Evolutionary conservation across 2,888 invertebrate species (phyloP), one percentile per base, ranked within the genome.

Genomic region (Antheraea assamensis): DNA sequence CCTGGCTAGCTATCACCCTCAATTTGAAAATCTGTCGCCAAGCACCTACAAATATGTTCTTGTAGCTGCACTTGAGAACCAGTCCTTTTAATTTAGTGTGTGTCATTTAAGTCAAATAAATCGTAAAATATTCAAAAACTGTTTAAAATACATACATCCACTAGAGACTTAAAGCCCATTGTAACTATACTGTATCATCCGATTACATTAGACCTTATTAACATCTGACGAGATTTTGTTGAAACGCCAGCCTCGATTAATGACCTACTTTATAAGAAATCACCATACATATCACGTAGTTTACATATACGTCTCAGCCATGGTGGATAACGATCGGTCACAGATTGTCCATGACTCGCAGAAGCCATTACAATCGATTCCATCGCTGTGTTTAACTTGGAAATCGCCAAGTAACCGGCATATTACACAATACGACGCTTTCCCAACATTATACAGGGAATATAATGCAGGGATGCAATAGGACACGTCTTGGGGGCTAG

Each of bases 371-470:
- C 64, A 24, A 71, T 61, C 64, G 73, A 66, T 74, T 71, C 71
- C 71, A 74, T 71, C 73, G 73, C 74, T 73, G 70, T 73, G 75
- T 75, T 74, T 68, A 72, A 75, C 73, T 73, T 73, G 71, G 71
- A 73, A 75, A 75, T 75, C 73, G 73, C 70, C 52, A 66, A 66
- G 72, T 70, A 47, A 64, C 30, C 71, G 76, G 80, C 78, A 79
- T 81, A 78, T 81, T 80, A 79, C 80, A 77, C 81, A 80, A 82
- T 81, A 80, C 74, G 70, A 66, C 78, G 75, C 81, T 82, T 82
- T 82, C 81, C 79, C 80, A 80, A 80, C 79, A 77, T 75, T 79
- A 72, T 64, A 70, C 73, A 71, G 35, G 52, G 61, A 55, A 68
- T 72, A 30, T 64, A 64, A 55, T 1, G 55, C 71, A 72, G 73